phyloP scores from a whole-genome alignment of 2,113 vertebrate species.

The Thunnus maccoyii region DNA sequence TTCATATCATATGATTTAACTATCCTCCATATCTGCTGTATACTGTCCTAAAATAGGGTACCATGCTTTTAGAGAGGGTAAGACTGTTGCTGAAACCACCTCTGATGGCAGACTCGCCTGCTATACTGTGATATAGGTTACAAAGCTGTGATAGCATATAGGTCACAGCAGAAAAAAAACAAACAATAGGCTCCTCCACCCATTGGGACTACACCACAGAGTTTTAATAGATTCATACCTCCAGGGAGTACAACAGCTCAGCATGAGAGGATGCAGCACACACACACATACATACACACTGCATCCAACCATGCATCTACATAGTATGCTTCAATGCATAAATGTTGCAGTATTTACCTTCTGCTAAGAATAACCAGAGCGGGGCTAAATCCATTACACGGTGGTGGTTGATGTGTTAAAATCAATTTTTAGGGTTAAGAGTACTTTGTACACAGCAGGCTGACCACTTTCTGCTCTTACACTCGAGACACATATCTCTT shows the following conservation, averaged over 20 bases:
- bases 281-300: constrained; percentile 21
- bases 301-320: constrained; percentile 2
- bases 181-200: constrained; percentile 57
- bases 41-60: constrained; percentile 22
- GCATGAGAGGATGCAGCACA: constrained; percentile 48
- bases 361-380: constrained; percentile 1
- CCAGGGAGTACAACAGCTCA: constrained; percentile 47
- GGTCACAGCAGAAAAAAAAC: constrained; percentile 49
- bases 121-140: constrained; percentile 50
- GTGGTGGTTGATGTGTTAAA: constrained; percentile 24
- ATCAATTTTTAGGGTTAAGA: constrained; percentile 6
- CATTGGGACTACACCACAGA: constrained; percentile 37
- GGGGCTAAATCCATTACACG: constrained; percentile 14
- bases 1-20: constrained; percentile 36
- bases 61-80: constrained; percentile 42
- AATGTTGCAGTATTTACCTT: constrained; percentile 27
- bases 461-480: constrained; percentile 20
- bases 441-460: neutral
- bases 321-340: constrained; percentile 6
- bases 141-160: constrained; percentile 46
- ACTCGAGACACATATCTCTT: constrained; percentile 29
- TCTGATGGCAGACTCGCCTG: constrained; percentile 15
- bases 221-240: constrained; percentile 67
- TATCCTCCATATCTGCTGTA: neutral
- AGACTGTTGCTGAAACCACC: constrained; percentile 25